Evolutionary conservation across 2,888 invertebrate genomes (phyloP), one percentile per base, ranked within the genome.

Genomic region (Linyphia triangularis): DNA sequence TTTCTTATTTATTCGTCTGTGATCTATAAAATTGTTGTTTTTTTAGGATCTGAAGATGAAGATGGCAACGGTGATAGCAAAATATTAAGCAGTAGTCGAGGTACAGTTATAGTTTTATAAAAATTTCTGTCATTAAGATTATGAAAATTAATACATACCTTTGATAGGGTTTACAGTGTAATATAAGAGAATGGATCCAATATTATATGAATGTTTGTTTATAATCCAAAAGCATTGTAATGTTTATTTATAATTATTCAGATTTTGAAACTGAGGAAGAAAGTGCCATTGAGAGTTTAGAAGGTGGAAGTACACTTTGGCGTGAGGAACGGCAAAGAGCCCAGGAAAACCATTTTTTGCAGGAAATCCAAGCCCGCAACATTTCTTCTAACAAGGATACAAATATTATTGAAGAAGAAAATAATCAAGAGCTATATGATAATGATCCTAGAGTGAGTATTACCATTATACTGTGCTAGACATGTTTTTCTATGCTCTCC

Each of bases 301-400:
- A 90, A 88, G 90, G 88, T 16, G 90, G 90, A 16, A 81, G 82
- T 37, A 90, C 90, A 19, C 81, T 88, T n/a, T 90, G 90, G 90
- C 61, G 90, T 10, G 90, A 90, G 63, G 90, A 90, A 65, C 30
- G 90, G n/a, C 85, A 85, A 24, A 69, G 88, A 65, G 90, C 88
- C 24, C 90, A 90, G 59, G 90, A 90, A 81, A 88, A 83, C 28
- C 88, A 88, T 43, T 90, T 90, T 57, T 43, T 97, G 86, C 96
- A 96, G 90, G 96, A 96, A 85, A 94, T 97, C 90, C 93, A 95
- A 90, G 94, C 95, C 78, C 94, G 95, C 90, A 95, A 96, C 24
- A 88, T 30, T 37, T 85, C 77, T 28, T 57, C 78, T 7, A 19
- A 63, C 26, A 37, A 19, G 22, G 83, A 88, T 28, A 61, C 37